A percentile compares a stretch with the other conserved stretches of the same genome.
These are phyloP conservation scores for Caenorhabditis imperialis DNA, from an alignment of 2,888 invertebrate genomes.

Conservation along the genomic window DNA sequence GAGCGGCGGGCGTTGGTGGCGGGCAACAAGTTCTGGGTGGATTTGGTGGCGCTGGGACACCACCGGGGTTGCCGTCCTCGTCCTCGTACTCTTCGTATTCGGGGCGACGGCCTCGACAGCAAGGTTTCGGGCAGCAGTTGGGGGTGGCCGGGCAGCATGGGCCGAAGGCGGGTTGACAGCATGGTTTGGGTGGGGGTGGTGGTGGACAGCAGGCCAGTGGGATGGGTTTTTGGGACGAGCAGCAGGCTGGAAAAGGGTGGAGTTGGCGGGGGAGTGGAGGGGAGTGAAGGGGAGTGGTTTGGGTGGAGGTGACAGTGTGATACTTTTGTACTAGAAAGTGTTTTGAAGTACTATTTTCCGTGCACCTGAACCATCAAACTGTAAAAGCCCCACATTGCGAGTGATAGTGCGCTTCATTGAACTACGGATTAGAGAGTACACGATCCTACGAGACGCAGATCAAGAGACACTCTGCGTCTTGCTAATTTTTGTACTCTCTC, in stretches of 20 bases:
- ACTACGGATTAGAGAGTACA: no score
- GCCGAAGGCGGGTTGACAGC: slow-evolving; percentile 71
- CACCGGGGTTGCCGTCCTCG: slow-evolving; percentile 52
- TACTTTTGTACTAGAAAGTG: no score
- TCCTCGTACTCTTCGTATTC: slow-evolving; percentile 70
- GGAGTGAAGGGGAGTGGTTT: not conserved
- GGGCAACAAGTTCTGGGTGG: slow-evolving; percentile 72
- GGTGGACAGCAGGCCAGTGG: slow-evolving; percentile 75
- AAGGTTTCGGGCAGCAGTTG: slow-evolving; percentile 70
- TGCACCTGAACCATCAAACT: no score
- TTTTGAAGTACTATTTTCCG: no score
- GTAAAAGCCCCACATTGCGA: no score
- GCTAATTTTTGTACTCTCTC: no score
- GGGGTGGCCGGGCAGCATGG: slow-evolving; percentile 74
- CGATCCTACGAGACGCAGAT: no score
- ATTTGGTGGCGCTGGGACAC: slow-evolving; percentile 62
- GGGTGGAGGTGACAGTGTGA: not conserved
- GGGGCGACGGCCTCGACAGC: slow-evolving; percentile 70
- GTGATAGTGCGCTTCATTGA: no score
- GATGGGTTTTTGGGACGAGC: slow-evolving; percentile 63
- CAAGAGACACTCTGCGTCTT: no score
- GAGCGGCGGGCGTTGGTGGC: slow-evolving; percentile 67
- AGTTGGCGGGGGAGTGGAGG: no score
- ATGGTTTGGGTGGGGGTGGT: slow-evolving; percentile 74
- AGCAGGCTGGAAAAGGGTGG: slow-evolving; percentile 66